Conservation (phyloP, 2,888 invertebrate species). For the Netelia virgata region DNA sequence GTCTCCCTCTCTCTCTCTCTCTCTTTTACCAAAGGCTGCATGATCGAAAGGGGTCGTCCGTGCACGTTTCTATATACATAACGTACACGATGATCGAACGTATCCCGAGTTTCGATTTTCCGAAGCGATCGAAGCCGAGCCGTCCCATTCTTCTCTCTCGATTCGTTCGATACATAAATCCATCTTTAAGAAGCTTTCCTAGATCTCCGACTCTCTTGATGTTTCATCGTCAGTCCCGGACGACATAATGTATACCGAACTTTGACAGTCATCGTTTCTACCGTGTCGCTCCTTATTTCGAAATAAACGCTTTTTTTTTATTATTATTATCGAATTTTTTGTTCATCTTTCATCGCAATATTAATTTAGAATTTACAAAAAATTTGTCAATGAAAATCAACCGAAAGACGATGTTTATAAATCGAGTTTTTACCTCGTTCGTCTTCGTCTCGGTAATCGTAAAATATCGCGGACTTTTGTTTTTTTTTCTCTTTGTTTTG, state of each 20-base stretch:
- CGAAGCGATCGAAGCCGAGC: constrained; percentile 59
- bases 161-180: constrained; percentile 81
- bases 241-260: constrained; percentile 50
- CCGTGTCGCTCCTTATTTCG: constrained; percentile 5
- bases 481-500: constrained; percentile 26
- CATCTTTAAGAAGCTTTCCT: constrained; percentile 74
- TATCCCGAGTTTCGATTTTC: constrained; percentile 61
- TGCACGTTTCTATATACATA: not conserved
- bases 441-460: not conserved
- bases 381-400: too few relatives aligned
- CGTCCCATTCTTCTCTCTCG: constrained; percentile 52
- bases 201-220: constrained; percentile 42
- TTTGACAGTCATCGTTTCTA: constrained; percentile 52
- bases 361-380: too few relatives aligned
- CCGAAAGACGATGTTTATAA: too few relatives aligned
- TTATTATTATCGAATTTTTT: too few relatives aligned
- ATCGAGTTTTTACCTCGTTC: not conserved
- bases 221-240: constrained; percentile 16
- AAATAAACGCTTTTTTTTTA: not conserved
- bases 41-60: constrained; percentile 52
- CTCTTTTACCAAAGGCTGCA: constrained; percentile 39
- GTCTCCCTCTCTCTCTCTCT: not conserved
- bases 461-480: not conserved
- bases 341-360: too few relatives aligned
- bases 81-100: constrained; percentile 26